Base-by-base conservation (phyloP, 2,113 vertebrate genomes). In the Osmerus mordax region DNA sequence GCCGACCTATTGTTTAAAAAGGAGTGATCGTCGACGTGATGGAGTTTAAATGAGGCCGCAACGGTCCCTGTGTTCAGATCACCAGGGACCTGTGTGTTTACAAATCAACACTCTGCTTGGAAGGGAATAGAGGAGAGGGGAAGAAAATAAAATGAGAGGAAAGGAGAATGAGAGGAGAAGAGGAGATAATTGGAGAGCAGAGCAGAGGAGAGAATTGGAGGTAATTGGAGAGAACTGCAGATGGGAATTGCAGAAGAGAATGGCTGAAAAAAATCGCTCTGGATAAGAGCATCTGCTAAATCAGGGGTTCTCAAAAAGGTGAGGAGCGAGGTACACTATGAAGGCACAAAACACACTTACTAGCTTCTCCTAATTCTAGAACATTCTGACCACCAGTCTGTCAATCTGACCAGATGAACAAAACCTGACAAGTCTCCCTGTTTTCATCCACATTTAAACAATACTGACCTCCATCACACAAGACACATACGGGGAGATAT, bases 41-140 rank as follows among this genome's bases (percentile, higher is more conserved):
- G 81, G 84, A 85, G 79, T 82, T 86, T 88, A 88, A 89, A 90
- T 82, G 84, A 91, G 84, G 84, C 84, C 88, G 88, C 88, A 89
- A 88, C 86, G 86, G 83, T 80, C 83, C 74, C 83, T 72, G 64
- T 77, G 83, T 82, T 78, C 21, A 23, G 21, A 23, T 23, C 21
- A 23, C 21, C 29, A 3, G 19, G 84, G 88, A 74, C 81, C 72
- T 67, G 79, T 70, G 86, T 83, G 87, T 86, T 91, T 87, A 87
- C 88, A 88, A 90, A 91, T 89, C 82, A 79, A 90, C 88, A 89
- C 84, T 77, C 78, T 81, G 88, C 79, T 84, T 84, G 86, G 86
- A 84, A 89, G 77, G 83, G 81, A 86, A 84, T 79, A 80, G 79
- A 32, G 29, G 29, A 32, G 29, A 32, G 29, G 29, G 0, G 65